These are phyloP conservation scores for Myotis daubentonii DNA, from an alignment of 2,797 vertebrate genomes.

Conservation along the genomic window DNA sequence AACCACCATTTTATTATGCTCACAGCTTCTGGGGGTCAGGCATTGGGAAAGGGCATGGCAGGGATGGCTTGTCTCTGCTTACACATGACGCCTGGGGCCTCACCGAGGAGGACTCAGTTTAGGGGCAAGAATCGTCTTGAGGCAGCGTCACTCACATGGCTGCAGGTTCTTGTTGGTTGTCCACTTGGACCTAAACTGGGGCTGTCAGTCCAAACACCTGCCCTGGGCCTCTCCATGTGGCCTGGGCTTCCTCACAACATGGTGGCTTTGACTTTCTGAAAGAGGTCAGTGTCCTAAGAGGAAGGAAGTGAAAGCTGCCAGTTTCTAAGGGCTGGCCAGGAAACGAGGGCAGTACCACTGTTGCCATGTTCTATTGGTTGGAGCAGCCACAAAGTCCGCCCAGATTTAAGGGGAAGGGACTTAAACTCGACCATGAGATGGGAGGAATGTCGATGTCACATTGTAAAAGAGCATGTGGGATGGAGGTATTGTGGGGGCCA, in stretches of 20 bases:
- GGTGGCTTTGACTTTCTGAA: background rate
- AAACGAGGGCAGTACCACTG: background rate
- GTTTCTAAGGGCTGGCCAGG: background rate
- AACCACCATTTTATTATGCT: background rate
- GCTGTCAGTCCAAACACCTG: background rate
- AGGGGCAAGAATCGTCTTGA: background rate
- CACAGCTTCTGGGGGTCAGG: background rate
- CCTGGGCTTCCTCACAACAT: background rate
- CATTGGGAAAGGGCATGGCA: background rate
- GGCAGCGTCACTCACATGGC: background rate
- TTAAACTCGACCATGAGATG: background rate
- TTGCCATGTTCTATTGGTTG: background rate
- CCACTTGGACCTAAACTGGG: background rate
- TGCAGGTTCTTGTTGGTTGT: background rate
- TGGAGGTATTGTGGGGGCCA: background rate
- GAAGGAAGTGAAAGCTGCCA: background rate
- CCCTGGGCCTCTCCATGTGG: background rate
- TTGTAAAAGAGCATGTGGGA: background rate
- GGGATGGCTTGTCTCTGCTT: background rate
- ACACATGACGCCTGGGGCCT: background rate
- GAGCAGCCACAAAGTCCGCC: background rate
- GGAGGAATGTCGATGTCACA: background rate
- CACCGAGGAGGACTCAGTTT: background rate
- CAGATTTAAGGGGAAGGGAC: background rate
- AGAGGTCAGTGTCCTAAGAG: background rate